Evolutionary conservation across 2,888 invertebrate genomes (phyloP), one percentile per base, ranked within the genome.

Genomic region (Apamea monoglypha): DNA sequence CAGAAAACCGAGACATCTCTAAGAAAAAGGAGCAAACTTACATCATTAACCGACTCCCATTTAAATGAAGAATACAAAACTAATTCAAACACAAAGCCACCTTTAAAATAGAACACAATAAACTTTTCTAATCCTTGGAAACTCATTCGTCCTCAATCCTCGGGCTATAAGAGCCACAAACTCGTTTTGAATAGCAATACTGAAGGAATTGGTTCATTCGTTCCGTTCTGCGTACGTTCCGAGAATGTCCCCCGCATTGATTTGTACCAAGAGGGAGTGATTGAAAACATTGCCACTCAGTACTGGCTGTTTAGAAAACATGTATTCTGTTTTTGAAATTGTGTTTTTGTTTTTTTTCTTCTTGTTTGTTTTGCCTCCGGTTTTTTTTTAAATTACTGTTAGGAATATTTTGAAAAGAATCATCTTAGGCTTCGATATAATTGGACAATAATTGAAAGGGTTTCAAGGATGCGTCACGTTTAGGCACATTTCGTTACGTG

Each of bases 241-340:
- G 66, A 76, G 81, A 79, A 82, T 85, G 84, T 85, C 85, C 67
- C 81, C 78, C 72, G 83, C 81, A 81, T 82, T 88, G 87, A 90
- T 89, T 90, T 90, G 87, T 88, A 86, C 78, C 76, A 74, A 75
- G 74, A 76, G 78, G 80, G 89, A 89, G 89, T 92, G 92, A 93
- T 93, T 93, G 92, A 91, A 92, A 91, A 90, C 67, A 67, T 76
- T 76, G 75, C 61, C 50, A 68, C 72, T 74, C 69, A 64, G 67
- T 73, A 88, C 88, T 88, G 85, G 88, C 88, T 78, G 83, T 73
- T 81, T 77, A 36, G 36, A 68, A 84, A 77, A 73, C 59, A 64
- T 59, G 25, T 59, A 76, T 84, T 77, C 59, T 40, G 6, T 66
- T 73, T 83, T 86, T 70, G 50, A 56, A 74, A 68, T 56, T 16